A percentile compares a stretch with the other conserved stretches of the same genome.
phyloP scores from a whole-genome alignment of 2,888 invertebrate genomes.

The Leptopilina syphax region DNA sequence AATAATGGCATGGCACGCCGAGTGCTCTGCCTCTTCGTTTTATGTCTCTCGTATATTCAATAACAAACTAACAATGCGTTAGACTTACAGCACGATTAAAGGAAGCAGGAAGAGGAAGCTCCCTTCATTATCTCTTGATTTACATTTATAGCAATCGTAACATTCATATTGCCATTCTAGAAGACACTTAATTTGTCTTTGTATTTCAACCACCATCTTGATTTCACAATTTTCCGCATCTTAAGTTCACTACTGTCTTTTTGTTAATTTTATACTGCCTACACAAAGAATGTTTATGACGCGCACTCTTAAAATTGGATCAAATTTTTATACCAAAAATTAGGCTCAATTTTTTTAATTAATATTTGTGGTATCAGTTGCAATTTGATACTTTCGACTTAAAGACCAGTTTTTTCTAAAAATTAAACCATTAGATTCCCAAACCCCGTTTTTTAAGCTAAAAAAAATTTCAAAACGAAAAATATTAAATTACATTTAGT shows the following conservation, averaged over 20 bases:
- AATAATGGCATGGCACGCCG: slow-evolving; percentile 54
- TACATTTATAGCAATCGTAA: slow-evolving; percentile 15
- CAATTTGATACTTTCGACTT: too few relatives aligned
- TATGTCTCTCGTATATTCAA: slow-evolving; percentile 38
- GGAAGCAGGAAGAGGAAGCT: slow-evolving; percentile 33
- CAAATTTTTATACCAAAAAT: too few relatives aligned
- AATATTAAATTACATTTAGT: neutral
- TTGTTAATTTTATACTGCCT: too few relatives aligned
- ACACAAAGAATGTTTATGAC: too few relatives aligned
- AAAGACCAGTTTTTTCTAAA: too few relatives aligned
- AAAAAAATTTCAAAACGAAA: neutral
- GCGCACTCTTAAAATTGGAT: too few relatives aligned
- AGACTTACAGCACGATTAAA: slow-evolving; percentile 28
- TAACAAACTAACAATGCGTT: slow-evolving; percentile 29
- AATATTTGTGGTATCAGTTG: too few relatives aligned
- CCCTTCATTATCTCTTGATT: slow-evolving; percentile 28
- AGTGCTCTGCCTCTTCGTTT: slow-evolving; percentile 31
- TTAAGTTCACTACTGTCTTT: neutral
- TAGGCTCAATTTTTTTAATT: too few relatives aligned
- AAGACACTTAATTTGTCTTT: slow-evolving; percentile 5
- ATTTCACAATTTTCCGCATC: neutral
- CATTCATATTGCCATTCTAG: slow-evolving; percentile 6
- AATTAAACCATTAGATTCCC: too few relatives aligned
- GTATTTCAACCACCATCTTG: neutral
- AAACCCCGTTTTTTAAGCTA: too few relatives aligned